Percentiles rank a stretch among this genome's conserved stretches.
Conservation (phyloP, 2,113 vertebrate genomes). For the Centrocercus urophasianus region DNA sequence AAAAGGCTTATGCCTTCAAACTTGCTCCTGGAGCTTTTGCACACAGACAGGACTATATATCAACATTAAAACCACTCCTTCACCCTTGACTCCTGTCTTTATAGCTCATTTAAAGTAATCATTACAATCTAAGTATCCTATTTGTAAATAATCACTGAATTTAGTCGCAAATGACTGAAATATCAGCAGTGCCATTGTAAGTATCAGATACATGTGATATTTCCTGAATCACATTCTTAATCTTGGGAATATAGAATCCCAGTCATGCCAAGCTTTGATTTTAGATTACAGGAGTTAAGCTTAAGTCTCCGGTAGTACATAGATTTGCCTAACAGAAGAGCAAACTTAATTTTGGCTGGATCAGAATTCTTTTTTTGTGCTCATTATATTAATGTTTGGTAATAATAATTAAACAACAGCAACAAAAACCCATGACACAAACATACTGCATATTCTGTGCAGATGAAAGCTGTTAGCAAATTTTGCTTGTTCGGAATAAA, state of each 20-base stretch:
- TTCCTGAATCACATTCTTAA: background rate
- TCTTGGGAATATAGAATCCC: background rate
- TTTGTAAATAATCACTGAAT: background rate
- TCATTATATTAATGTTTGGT: background rate
- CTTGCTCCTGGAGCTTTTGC: background rate
- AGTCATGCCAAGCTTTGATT: background rate
- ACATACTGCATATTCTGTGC: background rate
- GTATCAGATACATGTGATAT: background rate
- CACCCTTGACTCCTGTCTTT: background rate
- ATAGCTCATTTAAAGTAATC: background rate
- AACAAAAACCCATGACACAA: background rate
- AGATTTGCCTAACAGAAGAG: background rate
- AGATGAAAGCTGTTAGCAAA: background rate
- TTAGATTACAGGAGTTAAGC: background rate
- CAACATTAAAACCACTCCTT: background rate
- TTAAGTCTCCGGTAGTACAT: background rate
- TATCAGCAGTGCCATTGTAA: background rate
- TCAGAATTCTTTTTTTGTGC: background rate
- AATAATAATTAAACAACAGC: background rate
- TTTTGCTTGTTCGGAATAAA: slow-evolving; percentile 26
- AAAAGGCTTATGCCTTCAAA: background rate
- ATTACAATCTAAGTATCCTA: background rate
- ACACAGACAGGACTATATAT: background rate
- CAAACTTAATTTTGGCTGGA: background rate
- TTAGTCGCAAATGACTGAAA: background rate